These are phyloP conservation scores for Sialis lutaria DNA, from an alignment of 2,888 invertebrate genomes.

Conservation along the genomic window DNA sequence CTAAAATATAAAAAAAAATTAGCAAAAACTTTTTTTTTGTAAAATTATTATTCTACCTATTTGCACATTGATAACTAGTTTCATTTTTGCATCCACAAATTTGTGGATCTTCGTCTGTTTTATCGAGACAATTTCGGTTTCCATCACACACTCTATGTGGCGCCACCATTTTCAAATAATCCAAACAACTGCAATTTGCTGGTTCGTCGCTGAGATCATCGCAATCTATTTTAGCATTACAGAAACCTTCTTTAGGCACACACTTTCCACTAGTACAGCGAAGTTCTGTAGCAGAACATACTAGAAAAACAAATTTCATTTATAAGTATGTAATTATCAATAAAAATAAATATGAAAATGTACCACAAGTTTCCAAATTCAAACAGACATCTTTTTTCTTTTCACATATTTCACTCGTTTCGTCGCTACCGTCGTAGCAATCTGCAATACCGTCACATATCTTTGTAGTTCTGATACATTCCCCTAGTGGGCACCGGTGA, in stretches of 20 bases:
- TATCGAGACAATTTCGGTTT: conserved; percentile 55
- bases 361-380: conserved; percentile 8
- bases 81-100: conserved; percentile 39
- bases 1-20: too few relatives aligned
- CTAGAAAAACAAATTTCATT: conserved; percentile 24
- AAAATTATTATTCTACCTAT: conserved; percentile 20
- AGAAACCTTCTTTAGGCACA: conserved; percentile 48
- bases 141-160: conserved; percentile 62
- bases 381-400: conserved; percentile 16
- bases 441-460: conserved; percentile 51
- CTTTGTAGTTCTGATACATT: conserved; percentile 37
- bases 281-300: conserved; percentile 42
- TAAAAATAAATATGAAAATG: conserved; percentile 1
- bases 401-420: conserved; percentile 30
- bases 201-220: conserved; percentile 59
- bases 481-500: conserved; percentile 48
- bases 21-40: neutral
- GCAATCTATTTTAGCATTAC: conserved; percentile 49
- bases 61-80: conserved; percentile 30
- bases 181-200: conserved; percentile 38
- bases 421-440: conserved; percentile 54
- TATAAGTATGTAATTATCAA: neutral
- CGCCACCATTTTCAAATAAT: conserved; percentile 47
- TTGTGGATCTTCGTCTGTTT: conserved; percentile 53
- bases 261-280: conserved; percentile 51